phyloP scores from a whole-genome alignment of 2,797 vertebrate genomes.

The Sparus aurata region DNA sequence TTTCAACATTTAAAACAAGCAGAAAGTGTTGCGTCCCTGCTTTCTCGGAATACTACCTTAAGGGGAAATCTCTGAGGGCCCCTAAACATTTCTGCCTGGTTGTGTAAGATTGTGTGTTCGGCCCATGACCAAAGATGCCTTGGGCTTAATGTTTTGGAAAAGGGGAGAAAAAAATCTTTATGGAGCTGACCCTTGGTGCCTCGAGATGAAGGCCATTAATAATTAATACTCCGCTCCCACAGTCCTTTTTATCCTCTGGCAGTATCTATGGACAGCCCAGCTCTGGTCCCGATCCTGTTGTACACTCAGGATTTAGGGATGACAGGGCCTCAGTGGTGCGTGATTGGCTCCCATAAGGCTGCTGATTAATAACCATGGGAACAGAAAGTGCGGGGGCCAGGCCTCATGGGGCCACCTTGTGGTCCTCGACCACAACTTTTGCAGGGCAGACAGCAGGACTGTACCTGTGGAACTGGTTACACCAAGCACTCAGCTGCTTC shows the following conservation, averaged over 20 bases:
- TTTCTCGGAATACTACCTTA: conserved; percentile 72
- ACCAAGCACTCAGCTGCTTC: conserved; percentile 29
- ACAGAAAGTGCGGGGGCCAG: conserved; percentile 42
- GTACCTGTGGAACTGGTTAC: conserved; percentile 32
- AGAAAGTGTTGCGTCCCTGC: conserved; percentile 3
- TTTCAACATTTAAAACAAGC: background rate
- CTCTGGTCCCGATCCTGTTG: conserved; percentile 20
- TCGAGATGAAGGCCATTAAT: conserved; percentile 57
- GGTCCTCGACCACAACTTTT: conserved; percentile 5
- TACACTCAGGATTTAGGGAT: conserved; percentile 48
- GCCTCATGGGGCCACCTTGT: conserved; percentile 18
- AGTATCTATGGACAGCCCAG: conserved; percentile 12
- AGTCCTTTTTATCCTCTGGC: conserved; percentile 37
- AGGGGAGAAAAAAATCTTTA: conserved; percentile 51
- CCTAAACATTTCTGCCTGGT: conserved; percentile 81
- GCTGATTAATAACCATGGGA: conserved; percentile 80
- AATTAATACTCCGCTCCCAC: conserved; percentile 70
- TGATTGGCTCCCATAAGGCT: conserved; percentile 64
- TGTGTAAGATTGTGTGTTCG: conserved; percentile 77
- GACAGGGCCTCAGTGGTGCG: conserved; percentile 47
- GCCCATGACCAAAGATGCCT: conserved; percentile 79
- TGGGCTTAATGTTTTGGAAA: conserved; percentile 84
- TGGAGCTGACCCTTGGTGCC: conserved; percentile 65
- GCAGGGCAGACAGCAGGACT: background rate
- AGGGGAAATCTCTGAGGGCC: conserved; percentile 75